A percentile compares a stretch with the other conserved stretches of the same genome.
Conservation (phyloP, 2,797 vertebrate genomes). For the Coccyzus lansbergi region DNA sequence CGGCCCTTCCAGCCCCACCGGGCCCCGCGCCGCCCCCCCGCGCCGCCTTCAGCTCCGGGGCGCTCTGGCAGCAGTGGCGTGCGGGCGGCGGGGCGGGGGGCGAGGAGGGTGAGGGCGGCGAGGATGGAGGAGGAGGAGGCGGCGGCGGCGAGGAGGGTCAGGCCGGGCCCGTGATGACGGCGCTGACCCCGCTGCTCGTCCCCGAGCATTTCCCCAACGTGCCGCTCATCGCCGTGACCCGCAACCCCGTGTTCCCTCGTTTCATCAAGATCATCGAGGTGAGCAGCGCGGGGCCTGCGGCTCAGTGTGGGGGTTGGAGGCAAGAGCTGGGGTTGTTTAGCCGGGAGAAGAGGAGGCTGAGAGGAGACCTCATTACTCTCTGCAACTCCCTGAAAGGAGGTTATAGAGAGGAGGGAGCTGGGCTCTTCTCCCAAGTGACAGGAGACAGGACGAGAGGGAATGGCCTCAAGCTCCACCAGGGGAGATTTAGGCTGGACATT, state of each 20-base stretch:
- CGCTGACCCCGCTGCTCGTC: constrained; percentile 90
- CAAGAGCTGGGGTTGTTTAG: too few relatives aligned
- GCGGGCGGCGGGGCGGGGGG: constrained; percentile 73
- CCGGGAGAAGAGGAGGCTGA: too few relatives aligned
- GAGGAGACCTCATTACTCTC: too few relatives aligned
- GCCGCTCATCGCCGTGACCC: constrained; percentile 90
- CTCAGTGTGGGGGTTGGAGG: too few relatives aligned
- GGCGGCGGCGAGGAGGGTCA: constrained; percentile 77
- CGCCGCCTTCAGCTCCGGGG: not conserved
- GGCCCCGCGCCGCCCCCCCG: not conserved
- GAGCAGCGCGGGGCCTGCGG: too few relatives aligned
- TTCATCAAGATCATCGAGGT: constrained; percentile 99
- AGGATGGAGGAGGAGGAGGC: constrained; percentile 73
- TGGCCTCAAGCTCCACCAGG: too few relatives aligned
- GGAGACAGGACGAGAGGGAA: too few relatives aligned
- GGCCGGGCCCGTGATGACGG: constrained; percentile 84
- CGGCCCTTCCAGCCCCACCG: not conserved
- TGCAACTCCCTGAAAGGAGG: too few relatives aligned
- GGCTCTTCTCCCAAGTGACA: too few relatives aligned
- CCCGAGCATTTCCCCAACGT: constrained; percentile 94
- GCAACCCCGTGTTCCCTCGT: constrained; percentile 91
- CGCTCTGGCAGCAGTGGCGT: constrained; percentile 62
- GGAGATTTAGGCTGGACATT: too few relatives aligned
- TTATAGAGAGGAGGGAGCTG: too few relatives aligned
- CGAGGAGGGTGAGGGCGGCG: constrained; percentile 70